Base-by-base conservation (phyloP, 2,888 invertebrate species). In the Chymomyza fuscimana region DNA sequence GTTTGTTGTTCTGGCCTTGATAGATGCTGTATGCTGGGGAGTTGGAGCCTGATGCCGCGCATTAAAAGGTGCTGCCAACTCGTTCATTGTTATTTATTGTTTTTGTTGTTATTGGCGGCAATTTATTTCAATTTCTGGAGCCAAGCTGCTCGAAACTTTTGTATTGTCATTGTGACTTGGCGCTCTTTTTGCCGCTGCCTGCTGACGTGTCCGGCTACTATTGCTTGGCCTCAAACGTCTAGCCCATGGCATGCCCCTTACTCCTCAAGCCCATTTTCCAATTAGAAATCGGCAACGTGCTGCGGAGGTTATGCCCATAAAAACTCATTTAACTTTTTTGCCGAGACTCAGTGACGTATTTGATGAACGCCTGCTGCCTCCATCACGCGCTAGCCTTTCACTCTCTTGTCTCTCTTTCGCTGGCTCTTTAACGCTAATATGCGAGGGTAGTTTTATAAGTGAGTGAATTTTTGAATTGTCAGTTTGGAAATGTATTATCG, bases 241-340 rank as follows among this genome's bases (percentile, higher is more conserved):
- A 25, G 25, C 22, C 19, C 22, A 22, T 9, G 58, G 83, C 74
- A 73, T 19, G 46, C 16, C 50, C 12, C 50, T 56, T 32, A 32
- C 32, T 1, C 5, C 5, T 32, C 32, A 32, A 32, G 32, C 32
- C 32, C 32, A 80, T 81, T 86, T 89, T 85, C 83, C 90, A 89
- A 87, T 90, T 89, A 83, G 86, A 85, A 78, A 76, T 77, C 78
- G 32, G 9, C 32, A 77, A 70, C 70, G 72, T 70, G 50, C 12
- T 51, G 52, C 19, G 54, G 9, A 25, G 50, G 15, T 9, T 51
- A 63, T 63, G 77, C 63, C 70, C 84, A 88, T 89, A 88, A 89
- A 89, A 88, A 89, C 89, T 86, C 89, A 89, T 88, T 88, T 81
- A 88, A 89, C 82, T 89, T 88, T 87, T 78, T 82, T 79, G 12